Base-by-base conservation (phyloP, 2,113 vertebrate genomes). In the Crotophaga sulcirostris region DNA sequence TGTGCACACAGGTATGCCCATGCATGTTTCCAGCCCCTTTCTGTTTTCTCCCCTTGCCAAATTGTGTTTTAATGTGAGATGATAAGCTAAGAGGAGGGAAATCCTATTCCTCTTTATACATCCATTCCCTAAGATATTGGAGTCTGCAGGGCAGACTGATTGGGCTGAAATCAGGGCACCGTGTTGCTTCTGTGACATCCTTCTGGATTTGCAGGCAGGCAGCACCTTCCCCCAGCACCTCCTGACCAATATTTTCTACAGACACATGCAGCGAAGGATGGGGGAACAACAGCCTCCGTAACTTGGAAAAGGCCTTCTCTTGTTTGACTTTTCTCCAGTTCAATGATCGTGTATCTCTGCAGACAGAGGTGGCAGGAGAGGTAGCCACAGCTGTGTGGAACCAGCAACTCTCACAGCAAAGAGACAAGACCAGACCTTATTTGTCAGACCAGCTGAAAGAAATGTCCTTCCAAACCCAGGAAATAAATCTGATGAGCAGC, bases 381-480 rank as follows among this genome's bases (percentile, higher is more conserved):
- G 18, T 34, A 34, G 17, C n/a, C 3, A 11, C 31, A 42, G 13
- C 51, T 0, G 0, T 10, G 21, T 26, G 52, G 47, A 20, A 56
- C 28, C 29, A 74, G 31, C 34, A 87, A 5, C 11, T 62, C 49
- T 51, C 5, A 5, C 1, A 3, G 29, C 20, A 40, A 67, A 68
- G 28, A 62, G 42, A 24, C 29, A 64, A 74, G 60, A 17, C 29
- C 54, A 68, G 51, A 13, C 62, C 15, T 89, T 28, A 10, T 18
- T 44, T 54, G 49, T 42, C 62, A 42, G 33, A 62, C 2, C 16
- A 18, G 17, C 19, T 31, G 13, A 21, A 42, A 44, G 28, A 6
- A 85, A 67, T 16, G 13, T 68, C 58, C 38, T 47, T 64, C 44
- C 20, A 68, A 92, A 49, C 18, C 49, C 20, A 64, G 29, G 40